A percentile compares a stretch with the other conserved stretches of the same genome.
These are phyloP conservation scores for Centruroides sculpturatus DNA, from an alignment of 1,140 invertebrate species.

Conservation along the genomic window DNA sequence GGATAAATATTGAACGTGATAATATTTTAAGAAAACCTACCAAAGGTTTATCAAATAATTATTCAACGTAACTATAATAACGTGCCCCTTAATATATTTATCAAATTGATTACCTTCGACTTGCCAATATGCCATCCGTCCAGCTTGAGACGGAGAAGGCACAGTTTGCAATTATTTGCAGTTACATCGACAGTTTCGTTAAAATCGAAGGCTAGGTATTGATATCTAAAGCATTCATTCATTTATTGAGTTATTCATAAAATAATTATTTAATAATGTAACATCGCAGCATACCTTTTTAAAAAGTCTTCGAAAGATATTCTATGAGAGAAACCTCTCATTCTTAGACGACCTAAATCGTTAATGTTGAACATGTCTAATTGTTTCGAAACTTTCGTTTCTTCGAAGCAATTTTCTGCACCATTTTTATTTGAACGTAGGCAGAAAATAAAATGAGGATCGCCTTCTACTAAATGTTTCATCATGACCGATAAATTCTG, in stretches of 20 bases:
- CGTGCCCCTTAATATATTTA: no score
- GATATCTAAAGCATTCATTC: slow-evolving; percentile 43
- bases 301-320: slow-evolving; percentile 63
- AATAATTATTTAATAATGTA: no score
- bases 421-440: no score
- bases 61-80: no score
- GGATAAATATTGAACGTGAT: slow-evolving; percentile 64
- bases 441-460: no score
- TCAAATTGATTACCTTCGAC: slow-evolving; percentile 38
- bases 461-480: no score
- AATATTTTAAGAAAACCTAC: slow-evolving; percentile 69
- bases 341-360: slow-evolving; percentile 25
- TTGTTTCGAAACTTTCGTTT: no score
- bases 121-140: slow-evolving; percentile 71
- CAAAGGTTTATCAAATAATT: slow-evolving; percentile 12
- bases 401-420: no score
- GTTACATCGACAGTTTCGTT: slow-evolving; percentile 51
- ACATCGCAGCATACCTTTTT: slow-evolving; percentile 39
- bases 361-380: no score
- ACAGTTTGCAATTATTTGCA: slow-evolving; percentile 51
- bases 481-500: no score
- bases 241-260: not conserved
- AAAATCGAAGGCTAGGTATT: slow-evolving; percentile 58
- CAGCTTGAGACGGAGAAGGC: slow-evolving; percentile 56
- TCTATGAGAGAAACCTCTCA: slow-evolving; percentile 65